Base-by-base conservation (phyloP, 1,140 invertebrate genomes). In the Pomacea maculata region DNA sequence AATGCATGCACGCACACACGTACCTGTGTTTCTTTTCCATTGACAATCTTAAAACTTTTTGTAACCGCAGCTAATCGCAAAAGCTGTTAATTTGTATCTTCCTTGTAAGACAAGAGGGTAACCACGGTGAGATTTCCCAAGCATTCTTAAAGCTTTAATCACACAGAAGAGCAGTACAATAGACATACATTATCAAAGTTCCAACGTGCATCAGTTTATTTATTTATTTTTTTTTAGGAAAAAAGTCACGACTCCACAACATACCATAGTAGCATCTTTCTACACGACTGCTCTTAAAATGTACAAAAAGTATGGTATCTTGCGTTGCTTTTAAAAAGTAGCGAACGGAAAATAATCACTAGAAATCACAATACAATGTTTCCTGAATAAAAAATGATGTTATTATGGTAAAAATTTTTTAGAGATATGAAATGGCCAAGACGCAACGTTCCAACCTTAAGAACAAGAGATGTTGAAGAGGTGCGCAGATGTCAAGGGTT, bases 91-190 rank as follows among this genome's bases (percentile, higher is more conserved):
- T 3, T 21, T 29, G 1, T 10, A 4, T 63, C 25, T 63, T 67
- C 17, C 55, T 25, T 61, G 75, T 34, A 78, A 78, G 45, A 77
- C 45, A 63, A 17, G 8, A 78, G 57, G 25, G 52, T 17, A 17
- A 34, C 19, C 71, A 73, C 19, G 19, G 45, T 11, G 34, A 29
- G 0, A 21, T 57, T 19, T 54, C 45, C 12, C 57, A 52, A 77
- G 63, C 75, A 77, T 78, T 78, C 70, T 78, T 78, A 70, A 78
- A 78, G 77, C 77, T 78, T 78, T 78, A 78, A 78, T 78, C 77
- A 78, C 77, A 78, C 77, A 78, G 67, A 78, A 78, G 77, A 78
- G 77, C 77, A 78, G 77, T 78, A 78, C 77, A 78, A 54, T 78
- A 70, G 67, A 78, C 77, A 70, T 78, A 17, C 65, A 78, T 78